A percentile compares a stretch with the other conserved stretches of the same genome.
These are phyloP conservation scores for Epinephelus malabaricus DNA, from an alignment of 2,797 vertebrate species.

Conservation along the genomic window DNA sequence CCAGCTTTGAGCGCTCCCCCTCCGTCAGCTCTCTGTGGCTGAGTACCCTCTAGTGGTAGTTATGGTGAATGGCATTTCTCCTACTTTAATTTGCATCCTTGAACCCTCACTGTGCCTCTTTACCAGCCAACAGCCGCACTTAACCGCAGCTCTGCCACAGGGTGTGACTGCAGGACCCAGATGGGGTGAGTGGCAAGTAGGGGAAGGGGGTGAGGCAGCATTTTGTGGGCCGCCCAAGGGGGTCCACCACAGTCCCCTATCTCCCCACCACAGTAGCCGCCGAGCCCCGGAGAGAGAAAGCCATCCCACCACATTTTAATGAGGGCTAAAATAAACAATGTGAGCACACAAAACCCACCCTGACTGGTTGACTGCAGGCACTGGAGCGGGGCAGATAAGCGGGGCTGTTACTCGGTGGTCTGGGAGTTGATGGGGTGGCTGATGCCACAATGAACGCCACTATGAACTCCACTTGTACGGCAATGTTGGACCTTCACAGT, in stretches of 20 bases:
- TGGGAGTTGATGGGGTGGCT: constrained; percentile 52
- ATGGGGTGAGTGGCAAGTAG: constrained; percentile 72
- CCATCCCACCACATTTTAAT: constrained; percentile 83
- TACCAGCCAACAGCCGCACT: constrained; percentile 74
- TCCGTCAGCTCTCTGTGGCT: constrained; percentile 56
- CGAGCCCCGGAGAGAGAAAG: constrained; percentile 79
- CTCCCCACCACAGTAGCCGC: constrained; percentile 82
- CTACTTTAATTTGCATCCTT: constrained; percentile 24
- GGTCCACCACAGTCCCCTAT: constrained; percentile 81
- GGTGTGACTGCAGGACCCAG: constrained; percentile 74
- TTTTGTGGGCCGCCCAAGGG: constrained; percentile 78
- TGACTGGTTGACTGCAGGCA: constrained; percentile 78
- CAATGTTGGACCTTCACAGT: constrained; percentile 9
- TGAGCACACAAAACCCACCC: constrained; percentile 78
- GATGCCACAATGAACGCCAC: constrained; percentile 53
- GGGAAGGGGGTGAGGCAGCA: constrained; percentile 61
- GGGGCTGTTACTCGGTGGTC: constrained; percentile 67
- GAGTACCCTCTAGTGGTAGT: constrained; percentile 79
- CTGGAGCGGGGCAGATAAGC: constrained; percentile 67
- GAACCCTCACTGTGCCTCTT: constrained; percentile 69
- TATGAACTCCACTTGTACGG: constrained; percentile 40
- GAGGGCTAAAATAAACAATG: constrained; percentile 83
- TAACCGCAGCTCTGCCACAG: constrained; percentile 82
- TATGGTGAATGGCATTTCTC: constrained; percentile 16
- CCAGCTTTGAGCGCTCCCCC: constrained; percentile 3